Base-by-base conservation (phyloP, 2,113 vertebrate species). In the Prietella phreatophila region DNA sequence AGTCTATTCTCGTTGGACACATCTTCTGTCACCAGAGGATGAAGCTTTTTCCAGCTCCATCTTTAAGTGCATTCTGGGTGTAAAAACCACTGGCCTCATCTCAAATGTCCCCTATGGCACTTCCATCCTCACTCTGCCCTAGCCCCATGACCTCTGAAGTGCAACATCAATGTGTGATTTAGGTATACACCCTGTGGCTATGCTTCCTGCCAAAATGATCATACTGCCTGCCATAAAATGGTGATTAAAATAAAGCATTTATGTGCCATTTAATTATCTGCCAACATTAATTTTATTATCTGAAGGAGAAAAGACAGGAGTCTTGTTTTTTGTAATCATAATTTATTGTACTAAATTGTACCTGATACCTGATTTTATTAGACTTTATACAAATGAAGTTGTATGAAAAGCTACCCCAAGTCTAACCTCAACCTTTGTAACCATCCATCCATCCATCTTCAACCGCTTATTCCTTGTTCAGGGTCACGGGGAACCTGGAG, bases 1-100 rank as follows among this genome's bases (percentile, higher is more conserved):
- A 33, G 65, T 42, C 53, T 47, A n/a, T 33, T 42, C 67, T 76
- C 19, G 6, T 19, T 82, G 69, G 73, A 83, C 53, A 60, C 25
- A 47, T 9, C 71, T 11, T 30, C 78, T 60, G n/a, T 81, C 85
- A 87, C 61, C 76, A 82, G 63, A 15, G 76, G 10, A n/a, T 75
- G 47, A 69, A 8, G 53, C 17, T 88, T 86, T 86, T 90, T 33
- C 30, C 63, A 86, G 79, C 56, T 67, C 27, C 3, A 53, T 71
- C 60, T 63, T 85, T 84, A 88, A 86, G 58, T 71, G n/a, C 50
- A 53, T 75, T 55, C 58, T 42, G 55, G 60, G 87, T 80, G 87
- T 86, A 65, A 90, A 78, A 88, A 86, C 86, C 84, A 84, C 80
- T 42, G 85, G 42, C 81, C 42, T 36, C 30, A 27, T 83, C 73